A percentile compares a stretch with the other conserved stretches of the same genome.
Evolutionary conservation across 1,140 invertebrate species (phyloP).

Genomic region (Euborellia annulipes): DNA sequence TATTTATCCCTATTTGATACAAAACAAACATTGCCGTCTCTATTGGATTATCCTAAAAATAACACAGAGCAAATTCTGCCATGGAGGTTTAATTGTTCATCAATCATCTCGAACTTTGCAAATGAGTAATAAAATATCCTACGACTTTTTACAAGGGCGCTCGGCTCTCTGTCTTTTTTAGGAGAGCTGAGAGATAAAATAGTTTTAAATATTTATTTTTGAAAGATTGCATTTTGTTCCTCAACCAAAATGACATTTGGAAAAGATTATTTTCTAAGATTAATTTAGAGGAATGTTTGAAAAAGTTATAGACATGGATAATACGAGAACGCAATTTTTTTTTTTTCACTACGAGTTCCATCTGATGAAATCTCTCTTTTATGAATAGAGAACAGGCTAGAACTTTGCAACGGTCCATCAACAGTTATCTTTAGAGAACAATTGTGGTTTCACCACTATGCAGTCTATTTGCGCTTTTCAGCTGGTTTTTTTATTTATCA

Average conservation of each 20-base stretch:
- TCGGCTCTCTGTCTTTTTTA: slow-evolving; percentile 20
- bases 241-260: slow-evolving; percentile 2
- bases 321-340: slow-evolving; percentile 6
- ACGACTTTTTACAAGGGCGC: slow-evolving; percentile 32
- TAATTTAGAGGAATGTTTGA: slow-evolving; percentile 9
- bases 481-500: slow-evolving; percentile 1
- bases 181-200: slow-evolving; percentile 1
- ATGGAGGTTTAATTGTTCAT: slow-evolving; percentile 22
- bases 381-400: slow-evolving; percentile 8
- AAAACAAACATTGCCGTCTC: slow-evolving; percentile 31
- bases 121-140: slow-evolving; percentile 36
- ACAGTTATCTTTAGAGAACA: slow-evolving; percentile 1
- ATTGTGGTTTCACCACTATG: slow-evolving; percentile 6
- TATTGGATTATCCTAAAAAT: slow-evolving; percentile 29
- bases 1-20: slow-evolving; percentile 34
- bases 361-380: slow-evolving; percentile 7
- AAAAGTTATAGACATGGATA: slow-evolving; percentile 11
- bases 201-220: slow-evolving; percentile 1
- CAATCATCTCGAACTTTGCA: slow-evolving; percentile 19
- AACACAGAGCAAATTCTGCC: slow-evolving; percentile 30
- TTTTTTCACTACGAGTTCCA: slow-evolving; percentile 2
- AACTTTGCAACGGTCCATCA: slow-evolving; percentile 1
- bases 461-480: neutral
- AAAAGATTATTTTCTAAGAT: neutral
- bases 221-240: slow-evolving; percentile 5